A percentile compares a stretch with the other conserved stretches of the same genome.
Evolutionary conservation across 2,113 vertebrate species (phyloP).

Genomic region (Sinocyclocheilus grahami): DNA sequence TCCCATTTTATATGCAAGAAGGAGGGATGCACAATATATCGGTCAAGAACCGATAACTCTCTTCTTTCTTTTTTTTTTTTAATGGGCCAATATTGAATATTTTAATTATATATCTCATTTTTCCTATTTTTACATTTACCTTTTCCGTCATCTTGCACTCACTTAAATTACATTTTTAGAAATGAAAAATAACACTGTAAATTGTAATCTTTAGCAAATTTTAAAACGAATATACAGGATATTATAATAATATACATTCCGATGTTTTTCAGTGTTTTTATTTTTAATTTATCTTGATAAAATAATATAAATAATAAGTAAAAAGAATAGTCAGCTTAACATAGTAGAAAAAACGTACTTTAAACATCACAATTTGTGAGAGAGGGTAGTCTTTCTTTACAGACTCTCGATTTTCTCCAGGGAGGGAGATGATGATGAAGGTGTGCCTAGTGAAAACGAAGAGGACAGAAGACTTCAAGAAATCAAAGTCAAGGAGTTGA

Average conservation of each 20-base stretch:
- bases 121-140: not conserved
- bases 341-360: not conserved
- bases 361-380: not conserved
- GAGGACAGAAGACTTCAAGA: constrained; percentile 86
- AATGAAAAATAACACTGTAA: not conserved
- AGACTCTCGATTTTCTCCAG: constrained; percentile 67
- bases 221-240: too few species aligned
- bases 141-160: not conserved
- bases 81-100: not conserved
- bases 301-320: not conserved
- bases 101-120: not conserved
- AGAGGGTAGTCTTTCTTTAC: constrained; percentile 34
- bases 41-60: too few species aligned
- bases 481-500: constrained; percentile 81
- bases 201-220: not conserved
- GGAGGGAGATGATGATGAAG: constrained; percentile 91
- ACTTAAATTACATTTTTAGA: not conserved
- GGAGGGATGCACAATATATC: too few species aligned
- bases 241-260: too few species aligned
- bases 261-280: not conserved
- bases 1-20: not conserved
- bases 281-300: not conserved
- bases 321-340: not conserved
- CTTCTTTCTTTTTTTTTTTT: too few species aligned
- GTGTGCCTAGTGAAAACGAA: constrained; percentile 88